phyloP scores from a whole-genome alignment of 2,113 vertebrate species.

The Dryoscopus gambensis region DNA sequence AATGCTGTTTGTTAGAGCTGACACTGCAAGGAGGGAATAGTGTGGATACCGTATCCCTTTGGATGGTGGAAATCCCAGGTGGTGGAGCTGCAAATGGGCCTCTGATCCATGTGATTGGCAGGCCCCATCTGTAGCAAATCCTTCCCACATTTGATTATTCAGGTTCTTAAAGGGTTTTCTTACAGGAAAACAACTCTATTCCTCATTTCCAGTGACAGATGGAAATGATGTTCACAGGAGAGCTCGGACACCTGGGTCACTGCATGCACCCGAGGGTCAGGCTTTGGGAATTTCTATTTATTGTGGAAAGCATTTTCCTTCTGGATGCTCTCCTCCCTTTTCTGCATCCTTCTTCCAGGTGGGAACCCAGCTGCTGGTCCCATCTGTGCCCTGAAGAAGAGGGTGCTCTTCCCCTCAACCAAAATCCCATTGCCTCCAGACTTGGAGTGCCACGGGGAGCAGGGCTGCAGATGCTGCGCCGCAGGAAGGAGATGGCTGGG shows the following conservation, averaged over 20 bases:
- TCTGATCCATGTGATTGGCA: background rate
- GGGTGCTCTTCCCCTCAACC: background rate
- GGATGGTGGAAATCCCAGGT: background rate
- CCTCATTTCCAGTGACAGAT: background rate
- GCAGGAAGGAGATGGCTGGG: background rate
- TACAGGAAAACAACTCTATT: background rate
- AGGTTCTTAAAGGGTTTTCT: background rate
- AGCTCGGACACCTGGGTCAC: background rate
- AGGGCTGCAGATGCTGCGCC: background rate
- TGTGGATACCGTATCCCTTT: background rate
- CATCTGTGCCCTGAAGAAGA: background rate
- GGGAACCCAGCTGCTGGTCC: background rate
- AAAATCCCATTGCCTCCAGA: background rate
- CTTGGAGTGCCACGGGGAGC: background rate
- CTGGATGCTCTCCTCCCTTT: background rate
- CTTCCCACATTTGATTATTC: background rate
- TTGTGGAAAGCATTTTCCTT: background rate
- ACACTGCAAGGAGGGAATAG: background rate
- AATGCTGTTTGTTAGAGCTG: background rate
- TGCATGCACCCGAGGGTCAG: background rate
- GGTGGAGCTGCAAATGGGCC: background rate
- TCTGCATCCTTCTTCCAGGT: background rate
- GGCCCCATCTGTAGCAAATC: rapidly evolving
- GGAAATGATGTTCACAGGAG: background rate
- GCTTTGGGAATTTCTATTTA: background rate